Percentiles rank a stretch among this genome's conserved stretches.
Conservation (phyloP, 2,888 invertebrate species). For the Pomacea canaliculata region DNA sequence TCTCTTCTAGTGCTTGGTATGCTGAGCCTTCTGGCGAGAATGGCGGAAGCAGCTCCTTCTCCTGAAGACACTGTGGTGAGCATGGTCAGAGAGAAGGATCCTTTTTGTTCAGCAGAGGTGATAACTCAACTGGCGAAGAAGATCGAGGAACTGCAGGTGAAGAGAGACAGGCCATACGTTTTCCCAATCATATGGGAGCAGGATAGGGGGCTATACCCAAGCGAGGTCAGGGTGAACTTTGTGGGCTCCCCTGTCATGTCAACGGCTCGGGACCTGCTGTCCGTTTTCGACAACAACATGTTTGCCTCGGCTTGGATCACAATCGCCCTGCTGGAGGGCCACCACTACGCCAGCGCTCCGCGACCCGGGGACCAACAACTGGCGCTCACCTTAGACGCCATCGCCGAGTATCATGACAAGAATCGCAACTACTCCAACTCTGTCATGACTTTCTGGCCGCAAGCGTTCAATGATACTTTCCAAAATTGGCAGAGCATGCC, state of each 20-base stretch:
- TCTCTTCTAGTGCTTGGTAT: too few relatives aligned
- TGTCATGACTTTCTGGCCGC: slow-evolving; percentile 61
- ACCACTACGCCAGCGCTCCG: slow-evolving; percentile 39
- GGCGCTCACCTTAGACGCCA: slow-evolving; percentile 34
- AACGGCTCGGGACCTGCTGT: slow-evolving; percentile 44
- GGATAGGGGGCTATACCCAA: slow-evolving; percentile 53
- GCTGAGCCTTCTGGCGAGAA: too few relatives aligned
- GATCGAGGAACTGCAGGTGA: background rate
- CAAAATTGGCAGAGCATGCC: slow-evolving; percentile 41
- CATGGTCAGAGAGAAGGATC: background rate
- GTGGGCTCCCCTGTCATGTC: slow-evolving; percentile 48
- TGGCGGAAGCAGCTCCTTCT: background rate
- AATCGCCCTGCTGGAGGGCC: slow-evolving; percentile 53
- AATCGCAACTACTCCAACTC: slow-evolving; percentile 52
- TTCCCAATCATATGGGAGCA: slow-evolving; percentile 42
- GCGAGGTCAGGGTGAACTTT: slow-evolving; percentile 55
- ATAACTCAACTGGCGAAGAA: slow-evolving; percentile 12
- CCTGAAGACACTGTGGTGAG: background rate
- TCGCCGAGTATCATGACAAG: slow-evolving; percentile 50
- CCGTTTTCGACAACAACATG: slow-evolving; percentile 63
- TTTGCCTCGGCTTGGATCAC: slow-evolving; percentile 61
- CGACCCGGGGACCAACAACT: slow-evolving; percentile 31
- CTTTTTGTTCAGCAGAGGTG: background rate
- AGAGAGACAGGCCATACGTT: slow-evolving; percentile 7
- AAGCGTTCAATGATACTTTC: slow-evolving; percentile 36